Evolutionary conservation across 2,888 invertebrate genomes (phyloP), one percentile per base, ranked within the genome.

Genomic region (Leucania comma): DNA sequence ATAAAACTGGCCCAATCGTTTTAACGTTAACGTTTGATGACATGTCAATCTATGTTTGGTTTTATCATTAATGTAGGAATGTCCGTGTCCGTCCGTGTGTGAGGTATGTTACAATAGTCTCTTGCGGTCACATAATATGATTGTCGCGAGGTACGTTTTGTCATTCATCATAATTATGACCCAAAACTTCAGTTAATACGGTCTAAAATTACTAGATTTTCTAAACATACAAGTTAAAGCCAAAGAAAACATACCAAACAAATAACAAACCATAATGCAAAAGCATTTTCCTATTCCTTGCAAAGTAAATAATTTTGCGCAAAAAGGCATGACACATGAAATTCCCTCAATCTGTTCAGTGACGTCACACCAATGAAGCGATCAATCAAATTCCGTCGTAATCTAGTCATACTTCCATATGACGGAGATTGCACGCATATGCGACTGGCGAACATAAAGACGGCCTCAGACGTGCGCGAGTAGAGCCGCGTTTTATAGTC

Each of bases 361-460:
- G 46, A 63, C 42, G 26, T 79, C 53, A 46, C 14, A n/a, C 14
- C 51, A 80, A 74, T 80, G 75, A 72, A 74, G 53, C 26, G 12
- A 74, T 80, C 75, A 66, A 80, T 76, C 80, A 76, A 75, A 54
- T 48, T 65, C 24, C 24, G 0, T 8, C 24, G 1, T 67, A 75
- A 75, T 75, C 61, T 62, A 54, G 67, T 67, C 50, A 63, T 59
- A 80, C 24, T 68, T 24, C 35, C n/a, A 9, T 66, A 42, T 9
- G 51, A 20, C 26, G 48, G 22, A 35, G 24, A 57, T 57, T 12
- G n/a, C 60, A 51, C 42, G 64, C 53, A 61, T 42, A 54, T 69
- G 53, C 53, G 32, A 62, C 61, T 48, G 14, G 8, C 53, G 32
- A 51, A 59, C 20, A 35, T 61, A 68, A 64, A 29, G 46, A 22